Percentiles rank a stretch among this genome's conserved stretches.
These are phyloP conservation scores for Zalophus californianus DNA, from an alignment of 2,797 vertebrate genomes.

Conservation along the genomic window DNA sequence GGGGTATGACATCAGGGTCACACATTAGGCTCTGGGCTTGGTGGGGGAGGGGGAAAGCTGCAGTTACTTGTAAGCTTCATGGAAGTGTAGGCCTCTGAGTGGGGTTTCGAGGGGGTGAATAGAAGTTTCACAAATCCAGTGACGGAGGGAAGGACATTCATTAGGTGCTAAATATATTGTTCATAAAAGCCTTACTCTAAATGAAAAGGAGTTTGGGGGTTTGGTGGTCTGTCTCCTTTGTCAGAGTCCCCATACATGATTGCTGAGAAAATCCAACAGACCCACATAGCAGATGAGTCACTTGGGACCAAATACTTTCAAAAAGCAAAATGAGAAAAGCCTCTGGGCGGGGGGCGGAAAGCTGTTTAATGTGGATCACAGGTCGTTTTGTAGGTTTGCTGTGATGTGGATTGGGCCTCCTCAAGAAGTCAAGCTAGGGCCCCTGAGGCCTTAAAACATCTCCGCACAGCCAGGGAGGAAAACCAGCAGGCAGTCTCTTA, in stretches of 20 bases:
- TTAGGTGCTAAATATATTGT: not conserved
- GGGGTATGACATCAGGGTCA: not conserved
- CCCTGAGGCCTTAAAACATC: not conserved
- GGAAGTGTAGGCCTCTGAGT: not conserved
- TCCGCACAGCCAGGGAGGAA: not conserved
- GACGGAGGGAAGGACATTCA: not conserved
- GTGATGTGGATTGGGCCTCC: not conserved
- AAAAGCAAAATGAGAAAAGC: slow-evolving; percentile 17
- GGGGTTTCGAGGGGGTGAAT: not conserved
- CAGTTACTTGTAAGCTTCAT: not conserved
- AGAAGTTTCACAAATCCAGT: not conserved
- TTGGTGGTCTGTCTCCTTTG: not conserved
- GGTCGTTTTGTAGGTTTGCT: not conserved
- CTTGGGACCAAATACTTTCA: not conserved
- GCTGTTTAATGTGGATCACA: not conserved
- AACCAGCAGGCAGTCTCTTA: not conserved
- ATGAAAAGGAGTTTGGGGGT: not conserved
- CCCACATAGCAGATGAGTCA: not conserved
- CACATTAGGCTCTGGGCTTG: not conserved
- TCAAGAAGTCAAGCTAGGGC: not conserved
- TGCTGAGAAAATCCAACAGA: not conserved
- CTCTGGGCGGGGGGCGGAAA: not conserved
- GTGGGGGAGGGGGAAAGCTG: not conserved
- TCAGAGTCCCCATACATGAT: not conserved
- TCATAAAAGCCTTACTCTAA: not conserved